Percentiles rank a stretch among this genome's conserved stretches.
Evolutionary conservation across 2,113 vertebrate species (phyloP).

Genomic region (Cranoglanis bouderius): DNA sequence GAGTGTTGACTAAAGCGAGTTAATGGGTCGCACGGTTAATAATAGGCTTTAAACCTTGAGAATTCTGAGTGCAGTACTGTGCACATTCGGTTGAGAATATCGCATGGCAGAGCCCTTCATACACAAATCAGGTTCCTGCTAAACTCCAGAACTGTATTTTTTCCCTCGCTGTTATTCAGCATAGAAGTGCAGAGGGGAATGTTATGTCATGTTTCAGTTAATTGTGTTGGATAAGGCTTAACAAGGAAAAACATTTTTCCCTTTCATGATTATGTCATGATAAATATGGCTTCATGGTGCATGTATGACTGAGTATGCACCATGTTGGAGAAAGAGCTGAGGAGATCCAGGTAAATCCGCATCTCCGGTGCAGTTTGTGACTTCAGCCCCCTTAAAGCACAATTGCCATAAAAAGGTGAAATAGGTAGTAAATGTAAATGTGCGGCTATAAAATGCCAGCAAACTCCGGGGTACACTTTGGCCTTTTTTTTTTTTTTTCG

Average conservation of each 20-base stretch:
- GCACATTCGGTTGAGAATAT: neutral
- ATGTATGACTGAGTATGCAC: slow-evolving; percentile 39
- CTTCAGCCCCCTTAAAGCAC: slow-evolving; percentile 70
- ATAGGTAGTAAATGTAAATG: slow-evolving; percentile 91
- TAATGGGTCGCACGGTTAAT: neutral
- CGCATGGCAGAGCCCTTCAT: neutral
- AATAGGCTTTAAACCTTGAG: slow-evolving; percentile 22
- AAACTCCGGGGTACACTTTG: neutral
- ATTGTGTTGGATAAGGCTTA: neutral
- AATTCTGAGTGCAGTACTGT: neutral
- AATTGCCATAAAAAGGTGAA: slow-evolving; percentile 86
- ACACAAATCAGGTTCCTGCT: neutral
- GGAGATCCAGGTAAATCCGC: slow-evolving; percentile 74
- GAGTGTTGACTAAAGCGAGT: neutral
- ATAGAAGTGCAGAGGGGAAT: neutral
- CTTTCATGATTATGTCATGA: neutral
- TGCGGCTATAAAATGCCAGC: slow-evolving; percentile 78
- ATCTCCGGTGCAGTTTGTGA: slow-evolving; percentile 84
- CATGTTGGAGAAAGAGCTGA: slow-evolving; percentile 73
- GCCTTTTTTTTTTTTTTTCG: slow-evolving; percentile 64
- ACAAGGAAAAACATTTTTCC: neutral
- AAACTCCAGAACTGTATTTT: neutral
- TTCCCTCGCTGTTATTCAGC: neutral
- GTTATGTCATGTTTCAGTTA: neutral
- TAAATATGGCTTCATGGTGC: neutral